Conservation (phyloP, 2,113 vertebrate genomes). For the Mus musculus region DNA sequence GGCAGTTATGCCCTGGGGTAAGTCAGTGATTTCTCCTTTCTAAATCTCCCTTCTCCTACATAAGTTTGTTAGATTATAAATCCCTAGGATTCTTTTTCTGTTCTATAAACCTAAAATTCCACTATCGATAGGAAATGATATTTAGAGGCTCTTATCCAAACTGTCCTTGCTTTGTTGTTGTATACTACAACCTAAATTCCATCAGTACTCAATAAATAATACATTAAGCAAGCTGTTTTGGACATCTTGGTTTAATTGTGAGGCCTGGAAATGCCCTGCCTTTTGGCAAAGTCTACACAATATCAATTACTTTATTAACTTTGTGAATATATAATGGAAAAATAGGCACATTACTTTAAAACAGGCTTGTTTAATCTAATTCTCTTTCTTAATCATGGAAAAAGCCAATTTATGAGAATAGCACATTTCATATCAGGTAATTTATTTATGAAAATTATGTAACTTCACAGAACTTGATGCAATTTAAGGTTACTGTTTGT, state of each 20-base stretch:
- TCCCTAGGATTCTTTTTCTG: neutral
- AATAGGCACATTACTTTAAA: conserved; percentile 72
- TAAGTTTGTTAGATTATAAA: conserved; percentile 46
- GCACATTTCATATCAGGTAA: conserved; percentile 70
- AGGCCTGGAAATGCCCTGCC: conserved; percentile 60
- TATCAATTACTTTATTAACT: conserved; percentile 80
- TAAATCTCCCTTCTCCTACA: conserved; percentile 25
- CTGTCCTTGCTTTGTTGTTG: conserved; percentile 22
- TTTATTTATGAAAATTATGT: conserved; percentile 75
- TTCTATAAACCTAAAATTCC: conserved; percentile 56
- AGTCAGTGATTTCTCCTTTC: neutral
- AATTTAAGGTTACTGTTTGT: conserved; percentile 8
- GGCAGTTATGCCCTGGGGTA: neutral
- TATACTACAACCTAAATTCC: conserved; percentile 33
- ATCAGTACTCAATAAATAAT: conserved; percentile 77
- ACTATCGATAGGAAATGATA: conserved; percentile 56
- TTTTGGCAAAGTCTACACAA: conserved; percentile 73
- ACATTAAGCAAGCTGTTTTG: conserved; percentile 72
- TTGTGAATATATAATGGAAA: conserved; percentile 72
- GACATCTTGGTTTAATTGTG: conserved; percentile 73
- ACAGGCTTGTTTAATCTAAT: conserved; percentile 67
- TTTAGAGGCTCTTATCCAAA: conserved; percentile 66
- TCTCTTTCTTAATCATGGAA: conserved; percentile 70
- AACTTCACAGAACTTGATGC: conserved; percentile 56
- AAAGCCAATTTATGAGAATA: conserved; percentile 71